Evolutionary conservation across 2,113 vertebrate genomes (phyloP).

Genomic region (Arizona elegans): DNA sequence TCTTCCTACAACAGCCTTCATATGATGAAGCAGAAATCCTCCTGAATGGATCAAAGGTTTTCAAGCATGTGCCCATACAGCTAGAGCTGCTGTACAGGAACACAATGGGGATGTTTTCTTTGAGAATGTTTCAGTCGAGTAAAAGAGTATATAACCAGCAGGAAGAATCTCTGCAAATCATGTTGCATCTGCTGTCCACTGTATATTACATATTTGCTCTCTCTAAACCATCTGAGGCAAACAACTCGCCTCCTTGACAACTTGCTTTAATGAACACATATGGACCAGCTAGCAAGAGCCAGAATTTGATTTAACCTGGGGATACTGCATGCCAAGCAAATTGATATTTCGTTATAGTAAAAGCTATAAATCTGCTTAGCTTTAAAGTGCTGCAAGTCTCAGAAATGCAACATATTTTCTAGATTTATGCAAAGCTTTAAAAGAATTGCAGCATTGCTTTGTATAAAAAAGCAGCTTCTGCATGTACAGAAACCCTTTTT

Average conservation of each 20-base stretch:
- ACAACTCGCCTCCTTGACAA: not conserved
- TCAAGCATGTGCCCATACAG: not conserved
- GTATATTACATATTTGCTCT: not conserved
- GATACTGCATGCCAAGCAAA: not conserved
- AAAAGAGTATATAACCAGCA: not conserved
- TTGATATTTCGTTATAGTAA: not conserved
- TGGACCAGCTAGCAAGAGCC: not conserved
- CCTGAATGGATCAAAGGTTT: not conserved
- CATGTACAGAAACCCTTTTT: not conserved
- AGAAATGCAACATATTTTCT: not conserved
- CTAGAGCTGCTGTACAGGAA: not conserved
- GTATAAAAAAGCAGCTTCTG: not conserved
- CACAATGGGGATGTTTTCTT: not conserved
- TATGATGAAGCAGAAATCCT: not conserved
- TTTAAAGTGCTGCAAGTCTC: not conserved
- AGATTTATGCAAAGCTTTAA: not conserved
- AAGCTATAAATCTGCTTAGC: not conserved
- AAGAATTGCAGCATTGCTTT: not conserved
- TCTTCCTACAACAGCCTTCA: not conserved
- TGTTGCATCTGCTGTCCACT: not conserved
- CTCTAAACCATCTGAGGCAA: not conserved
- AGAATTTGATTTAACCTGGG: not conserved
- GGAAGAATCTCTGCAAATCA: not conserved
- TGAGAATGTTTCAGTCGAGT: not conserved
- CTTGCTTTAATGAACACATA: not conserved